Evolutionary conservation across 2,888 invertebrate genomes (phyloP), one percentile per base, ranked within the genome.

Genomic region (Lumbricus terrestris): DNA sequence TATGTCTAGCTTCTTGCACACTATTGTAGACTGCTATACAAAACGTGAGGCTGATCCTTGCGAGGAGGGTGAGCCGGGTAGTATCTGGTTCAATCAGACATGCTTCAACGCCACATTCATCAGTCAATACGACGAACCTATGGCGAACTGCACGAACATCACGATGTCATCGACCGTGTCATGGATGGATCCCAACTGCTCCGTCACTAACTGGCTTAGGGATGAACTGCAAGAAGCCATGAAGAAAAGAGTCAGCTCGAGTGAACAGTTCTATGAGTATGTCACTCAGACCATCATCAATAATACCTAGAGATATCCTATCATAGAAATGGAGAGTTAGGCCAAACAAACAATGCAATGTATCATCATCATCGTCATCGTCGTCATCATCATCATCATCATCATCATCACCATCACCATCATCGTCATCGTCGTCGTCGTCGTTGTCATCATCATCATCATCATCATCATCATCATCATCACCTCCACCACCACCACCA

Each of bases 251-350:
- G 90, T 90, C 88, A 91, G 91, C 82, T 89, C 92, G 88, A 92
- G 92, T 40, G 91, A 92, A 82, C 92, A 92, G 42, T 92, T 91
- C 89, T 92, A 91, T 91, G 90, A 92, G 92, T 92, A 42, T 8
- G n/a, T 8, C n/a, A 29, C 0, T 16, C 54, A 54, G 11, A 29
- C 23, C 3, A 29, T 54, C 4, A 54, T 29, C n/a, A n/a, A n/a
- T n/a, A n/a, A n/a, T n/a, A n/a, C n/a, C n/a, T n/a, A n/a, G n/a
- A n/a, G n/a, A 69, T n/a, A 69, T 47, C 20, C 11, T 29, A 69
- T 29, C 29, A 69, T 8, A n/a, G 2, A 69, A 13, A 11, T 29
- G 69, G n/a, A 29, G 29, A n/a, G 69, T n/a, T n/a, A n/a, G n/a
- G n/a, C 8, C 0, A n/a, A 69, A n/a, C 47, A 47, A 20, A 23